These are phyloP conservation scores for Lithobates sylvaticus DNA, from an alignment of 2,797 vertebrate genomes.

Conservation along the genomic window DNA sequence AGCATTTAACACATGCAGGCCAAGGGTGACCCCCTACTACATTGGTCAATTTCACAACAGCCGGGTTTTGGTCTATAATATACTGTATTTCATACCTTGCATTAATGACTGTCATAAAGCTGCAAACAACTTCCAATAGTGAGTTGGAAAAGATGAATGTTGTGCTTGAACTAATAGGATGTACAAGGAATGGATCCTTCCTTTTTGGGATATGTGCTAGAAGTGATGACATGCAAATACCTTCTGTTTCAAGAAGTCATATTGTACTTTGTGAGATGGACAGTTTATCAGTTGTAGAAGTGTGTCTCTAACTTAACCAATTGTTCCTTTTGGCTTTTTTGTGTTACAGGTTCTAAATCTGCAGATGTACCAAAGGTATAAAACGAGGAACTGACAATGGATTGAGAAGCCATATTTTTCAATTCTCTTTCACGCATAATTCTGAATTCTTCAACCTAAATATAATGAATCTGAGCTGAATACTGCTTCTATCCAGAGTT, in stretches of 20 bases:
- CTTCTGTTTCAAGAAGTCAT: not conserved
- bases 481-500: not conserved
- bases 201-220: not conserved
- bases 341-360: not conserved
- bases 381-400: not conserved
- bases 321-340: not conserved
- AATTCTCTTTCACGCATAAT: not conserved
- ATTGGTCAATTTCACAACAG: too few species aligned
- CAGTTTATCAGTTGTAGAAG: too few species aligned
- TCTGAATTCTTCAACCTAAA: not conserved
- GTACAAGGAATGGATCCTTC: not conserved
- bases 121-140: too few species aligned
- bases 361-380: not conserved
- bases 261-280: not conserved
- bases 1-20: too few species aligned
- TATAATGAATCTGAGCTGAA: not conserved
- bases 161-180: too few species aligned
- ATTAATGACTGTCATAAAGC: too few species aligned
- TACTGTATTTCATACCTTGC: too few species aligned
- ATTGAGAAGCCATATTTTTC: not conserved
- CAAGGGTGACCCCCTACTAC: too few species aligned
- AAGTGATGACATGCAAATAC: too few species aligned
- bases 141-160: too few species aligned
- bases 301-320: not conserved
- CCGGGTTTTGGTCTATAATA: too few species aligned